Evolutionary conservation across 2,797 vertebrate genomes (phyloP), one percentile per base, ranked within the genome.

Genomic region (Steatocranus sp.): DNA sequence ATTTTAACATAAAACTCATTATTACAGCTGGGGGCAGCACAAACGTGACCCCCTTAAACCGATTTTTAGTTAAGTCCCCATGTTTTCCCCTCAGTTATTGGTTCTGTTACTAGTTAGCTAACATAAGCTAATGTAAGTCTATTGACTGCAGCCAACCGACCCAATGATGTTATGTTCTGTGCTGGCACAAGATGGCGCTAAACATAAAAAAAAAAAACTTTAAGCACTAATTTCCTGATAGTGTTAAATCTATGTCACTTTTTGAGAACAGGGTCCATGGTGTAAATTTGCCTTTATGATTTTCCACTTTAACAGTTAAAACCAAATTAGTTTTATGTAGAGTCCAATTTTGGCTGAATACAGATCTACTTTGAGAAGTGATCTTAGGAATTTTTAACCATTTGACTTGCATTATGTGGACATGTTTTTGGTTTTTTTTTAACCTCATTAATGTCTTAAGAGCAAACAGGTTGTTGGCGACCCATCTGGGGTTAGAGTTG

Each of bases 11-110:
- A 61, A 61, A 61, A 12, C 2, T 36, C 18, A 61, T 61, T 3
- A 0, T 61, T 61, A 61, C 56, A 61, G 56, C 32, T 0, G 4
- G 2, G 0, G 56, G 32, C 56, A 61, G 32, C 30, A 0, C 32
- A 61, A 36, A 36, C 18, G 2, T 11, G 50, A 53, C 50, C 11
- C 20, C 11, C 50, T 53, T 61, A 61, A 61, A 1, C 56, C 1
- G 3, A 61, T 61, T 3, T 20, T 61, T 61, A 61, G 32, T 12
- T 36, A 36, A 36, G 3, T 36, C 56, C 18, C 2, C 32, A 5
- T 61, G 0, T 36, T 61, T 61, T 61, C 10, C 6, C 6, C 2
- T 34, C 10, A 61, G 56, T n/a, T 61, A 34, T 61, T n/a, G 32
- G 56, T 61, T 12, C 32, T 36, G 18, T 61, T 61, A 36, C 56